A percentile compares a stretch with the other conserved stretches of the same genome.
Evolutionary conservation across 2,888 invertebrate genomes (phyloP).

Genomic region (Herminia tarsipennalis): DNA sequence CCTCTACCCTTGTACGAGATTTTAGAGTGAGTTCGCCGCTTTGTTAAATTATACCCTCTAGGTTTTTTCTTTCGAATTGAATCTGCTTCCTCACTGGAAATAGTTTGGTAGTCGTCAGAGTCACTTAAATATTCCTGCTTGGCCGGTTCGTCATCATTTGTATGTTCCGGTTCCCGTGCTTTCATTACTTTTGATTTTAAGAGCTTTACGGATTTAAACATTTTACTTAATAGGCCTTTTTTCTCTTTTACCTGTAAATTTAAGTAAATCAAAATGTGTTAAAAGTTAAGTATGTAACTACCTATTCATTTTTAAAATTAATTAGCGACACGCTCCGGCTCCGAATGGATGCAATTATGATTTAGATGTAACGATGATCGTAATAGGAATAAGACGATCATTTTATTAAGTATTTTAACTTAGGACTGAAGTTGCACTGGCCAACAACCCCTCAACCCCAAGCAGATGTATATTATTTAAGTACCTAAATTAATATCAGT

Average conservation of each 20-base stretch:
- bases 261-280: too few relatives aligned
- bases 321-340: too few relatives aligned
- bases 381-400: too few relatives aligned
- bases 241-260: slow-evolving; percentile 28
- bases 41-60: slow-evolving; percentile 21
- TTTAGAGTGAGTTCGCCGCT: slow-evolving; percentile 48
- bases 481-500: background rate
- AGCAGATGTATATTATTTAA: background rate
- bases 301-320: too few relatives aligned
- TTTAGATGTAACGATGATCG: too few relatives aligned
- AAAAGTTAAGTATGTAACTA: too few relatives aligned
- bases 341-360: too few relatives aligned
- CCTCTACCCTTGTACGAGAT: slow-evolving; percentile 43
- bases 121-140: slow-evolving; percentile 45
- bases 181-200: slow-evolving; percentile 52
- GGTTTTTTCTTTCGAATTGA: slow-evolving; percentile 15
- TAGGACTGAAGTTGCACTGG: too few relatives aligned
- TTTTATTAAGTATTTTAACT: too few relatives aligned
- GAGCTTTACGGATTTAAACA: slow-evolving; percentile 54
- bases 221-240: slow-evolving; percentile 59
- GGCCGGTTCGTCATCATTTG: slow-evolving; percentile 22
- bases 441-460: background rate
- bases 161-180: slow-evolving; percentile 14
- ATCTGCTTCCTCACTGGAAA: slow-evolving; percentile 57
- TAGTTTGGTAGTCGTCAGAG: slow-evolving; percentile 65